Evolutionary conservation across 1,140 invertebrate species (phyloP).

Genomic region (Nephotettix cincticeps): DNA sequence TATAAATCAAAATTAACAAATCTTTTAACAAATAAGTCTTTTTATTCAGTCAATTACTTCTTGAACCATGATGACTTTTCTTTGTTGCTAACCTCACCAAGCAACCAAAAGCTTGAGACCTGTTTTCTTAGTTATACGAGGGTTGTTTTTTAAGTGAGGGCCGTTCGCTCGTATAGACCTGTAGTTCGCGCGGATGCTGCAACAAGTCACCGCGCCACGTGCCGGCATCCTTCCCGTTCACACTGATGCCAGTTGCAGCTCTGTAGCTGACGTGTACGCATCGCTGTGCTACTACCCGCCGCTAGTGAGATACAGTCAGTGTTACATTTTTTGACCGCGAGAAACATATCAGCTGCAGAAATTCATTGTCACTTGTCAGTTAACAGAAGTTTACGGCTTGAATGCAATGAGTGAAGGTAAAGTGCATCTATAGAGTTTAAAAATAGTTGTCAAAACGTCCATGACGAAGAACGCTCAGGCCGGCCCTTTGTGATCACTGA

Average conservation of each 20-base stretch:
- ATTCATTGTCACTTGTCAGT: neutral
- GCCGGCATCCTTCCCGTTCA: neutral
- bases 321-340: neutral
- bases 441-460: neutral
- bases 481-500: slow-evolving; percentile 11
- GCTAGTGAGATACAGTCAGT: neutral
- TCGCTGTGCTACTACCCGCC: slow-evolving; percentile 5
- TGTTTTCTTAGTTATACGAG: neutral
- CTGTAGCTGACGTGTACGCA: slow-evolving; percentile 9
- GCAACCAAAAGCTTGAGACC: too few species aligned
- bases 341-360: neutral
- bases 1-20: too few species aligned
- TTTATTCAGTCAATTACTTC: too few species aligned
- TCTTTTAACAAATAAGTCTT: too few species aligned
- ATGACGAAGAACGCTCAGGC: slow-evolving; percentile 5
- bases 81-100: too few species aligned
- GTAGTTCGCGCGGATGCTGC: neutral
- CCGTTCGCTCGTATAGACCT: neutral
- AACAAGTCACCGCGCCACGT: neutral
- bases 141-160: slow-evolving; percentile 9
- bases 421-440: neutral
- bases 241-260: neutral
- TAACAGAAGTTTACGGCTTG: slow-evolving; percentile 7
- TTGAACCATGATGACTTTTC: too few species aligned
- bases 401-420: slow-evolving; percentile 5